Conservation (phyloP, 2,888 invertebrate species). For the Panopea generosa region DNA sequence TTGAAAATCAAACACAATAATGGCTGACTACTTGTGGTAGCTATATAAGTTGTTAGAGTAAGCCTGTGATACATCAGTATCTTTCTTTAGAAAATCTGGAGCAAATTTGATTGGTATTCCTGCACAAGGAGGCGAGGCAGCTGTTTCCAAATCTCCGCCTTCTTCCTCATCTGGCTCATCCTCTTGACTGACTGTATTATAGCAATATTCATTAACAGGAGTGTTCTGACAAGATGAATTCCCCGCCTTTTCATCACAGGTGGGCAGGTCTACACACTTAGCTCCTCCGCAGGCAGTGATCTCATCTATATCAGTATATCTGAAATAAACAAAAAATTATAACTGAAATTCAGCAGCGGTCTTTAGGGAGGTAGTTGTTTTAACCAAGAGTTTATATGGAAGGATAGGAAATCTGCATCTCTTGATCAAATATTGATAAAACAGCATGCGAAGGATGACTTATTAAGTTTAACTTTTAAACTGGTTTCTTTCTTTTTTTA, state of each 20-base stretch:
- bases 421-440: too few relatives aligned
- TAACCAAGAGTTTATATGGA: too few relatives aligned
- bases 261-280: constrained; percentile 37
- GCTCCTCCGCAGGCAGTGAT: constrained; percentile 18
- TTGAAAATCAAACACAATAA: not conserved
- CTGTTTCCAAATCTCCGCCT: not conserved
- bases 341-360: too few relatives aligned
- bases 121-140: constrained; percentile 38
- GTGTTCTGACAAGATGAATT: not conserved
- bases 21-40: constrained; percentile 17
- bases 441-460: too few relatives aligned
- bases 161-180: constrained; percentile 16
- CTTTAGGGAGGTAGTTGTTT: too few relatives aligned
- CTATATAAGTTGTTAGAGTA: constrained; percentile 59
- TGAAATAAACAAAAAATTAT: constrained; percentile 15
- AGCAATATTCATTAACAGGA: constrained; percentile 22
- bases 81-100: constrained; percentile 53
- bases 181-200: constrained; percentile 23
- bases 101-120: constrained; percentile 23
- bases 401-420: too few relatives aligned
- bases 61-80: constrained; percentile 51
- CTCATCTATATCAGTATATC: constrained; percentile 49
- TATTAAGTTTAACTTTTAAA: too few relatives aligned
- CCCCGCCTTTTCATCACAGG: constrained; percentile 24
- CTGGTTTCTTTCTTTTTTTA: too few relatives aligned